Evolutionary conservation across 2,113 vertebrate genomes (phyloP).

Genomic region (Macquaria australasica): DNA sequence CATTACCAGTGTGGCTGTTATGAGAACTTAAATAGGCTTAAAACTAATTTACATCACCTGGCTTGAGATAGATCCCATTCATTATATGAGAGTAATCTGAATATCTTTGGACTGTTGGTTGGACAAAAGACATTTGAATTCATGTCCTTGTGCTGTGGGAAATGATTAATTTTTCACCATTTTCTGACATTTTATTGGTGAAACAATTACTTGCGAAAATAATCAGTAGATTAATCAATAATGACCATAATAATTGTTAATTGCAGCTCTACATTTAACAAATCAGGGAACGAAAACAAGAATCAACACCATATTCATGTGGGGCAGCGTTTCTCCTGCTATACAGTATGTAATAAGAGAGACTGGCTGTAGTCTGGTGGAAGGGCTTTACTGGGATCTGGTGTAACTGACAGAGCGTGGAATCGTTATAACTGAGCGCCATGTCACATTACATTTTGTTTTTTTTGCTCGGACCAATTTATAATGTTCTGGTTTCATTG

Average conservation of each 20-base stretch:
- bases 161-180: not conserved
- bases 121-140: not conserved
- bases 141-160: not conserved
- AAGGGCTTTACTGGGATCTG: slow-evolving; percentile 42
- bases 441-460: slow-evolving; percentile 68
- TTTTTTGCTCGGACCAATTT: slow-evolving; percentile 69
- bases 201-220: not conserved
- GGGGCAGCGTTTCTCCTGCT: not conserved
- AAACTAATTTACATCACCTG: not conserved
- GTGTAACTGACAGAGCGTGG: slow-evolving; percentile 67
- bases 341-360: slow-evolving; percentile 14
- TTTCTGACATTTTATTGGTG: not conserved
- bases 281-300: not conserved
- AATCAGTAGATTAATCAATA: not conserved
- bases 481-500: slow-evolving; percentile 65
- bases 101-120: not conserved
- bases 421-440: slow-evolving; percentile 64
- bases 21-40: not conserved
- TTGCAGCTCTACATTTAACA: not conserved
- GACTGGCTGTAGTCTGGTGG: slow-evolving; percentile 4
- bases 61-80: not conserved
- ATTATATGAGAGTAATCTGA: not conserved
- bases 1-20: not conserved
- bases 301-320: not conserved
- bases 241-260: not conserved